These are phyloP conservation scores for Falco peregrinus DNA, from an alignment of 2,797 vertebrate genomes.

Conservation along the genomic window DNA sequence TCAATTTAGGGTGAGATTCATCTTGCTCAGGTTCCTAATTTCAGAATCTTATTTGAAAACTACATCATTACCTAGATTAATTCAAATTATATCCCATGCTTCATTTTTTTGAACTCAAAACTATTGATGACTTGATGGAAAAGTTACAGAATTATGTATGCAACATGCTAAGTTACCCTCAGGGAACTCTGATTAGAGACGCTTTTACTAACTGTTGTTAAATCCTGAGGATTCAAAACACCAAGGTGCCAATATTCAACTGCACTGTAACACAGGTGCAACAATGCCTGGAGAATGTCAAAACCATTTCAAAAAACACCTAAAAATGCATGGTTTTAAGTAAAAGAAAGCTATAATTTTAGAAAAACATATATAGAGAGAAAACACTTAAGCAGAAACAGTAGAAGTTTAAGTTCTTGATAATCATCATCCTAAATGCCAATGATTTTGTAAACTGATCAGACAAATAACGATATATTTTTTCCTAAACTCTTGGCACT, in stretches of 20 bases:
- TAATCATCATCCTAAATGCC: neutral
- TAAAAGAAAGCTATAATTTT: neutral
- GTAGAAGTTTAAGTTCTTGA: neutral
- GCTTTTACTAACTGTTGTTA: neutral
- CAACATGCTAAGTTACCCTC: neutral
- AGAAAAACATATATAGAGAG: neutral
- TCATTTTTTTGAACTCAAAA: neutral
- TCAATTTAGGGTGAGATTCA: neutral
- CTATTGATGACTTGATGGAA: neutral
- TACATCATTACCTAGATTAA: neutral
- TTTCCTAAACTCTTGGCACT: neutral
- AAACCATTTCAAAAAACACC: neutral
- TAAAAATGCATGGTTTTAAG: neutral
- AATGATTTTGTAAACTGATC: neutral
- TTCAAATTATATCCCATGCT: neutral
- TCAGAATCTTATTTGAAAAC: neutral
- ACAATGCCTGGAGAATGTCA: neutral
- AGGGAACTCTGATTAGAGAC: neutral
- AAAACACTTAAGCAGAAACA: neutral
- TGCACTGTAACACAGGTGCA: neutral
- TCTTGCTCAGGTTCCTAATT: neutral
- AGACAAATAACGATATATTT: neutral
- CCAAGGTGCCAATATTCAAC: neutral
- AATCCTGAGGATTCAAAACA: neutral
- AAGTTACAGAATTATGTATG: neutral